These are phyloP conservation scores for Adela reaumurella DNA, from an alignment of 2,888 invertebrate genomes.

Conservation along the genomic window DNA sequence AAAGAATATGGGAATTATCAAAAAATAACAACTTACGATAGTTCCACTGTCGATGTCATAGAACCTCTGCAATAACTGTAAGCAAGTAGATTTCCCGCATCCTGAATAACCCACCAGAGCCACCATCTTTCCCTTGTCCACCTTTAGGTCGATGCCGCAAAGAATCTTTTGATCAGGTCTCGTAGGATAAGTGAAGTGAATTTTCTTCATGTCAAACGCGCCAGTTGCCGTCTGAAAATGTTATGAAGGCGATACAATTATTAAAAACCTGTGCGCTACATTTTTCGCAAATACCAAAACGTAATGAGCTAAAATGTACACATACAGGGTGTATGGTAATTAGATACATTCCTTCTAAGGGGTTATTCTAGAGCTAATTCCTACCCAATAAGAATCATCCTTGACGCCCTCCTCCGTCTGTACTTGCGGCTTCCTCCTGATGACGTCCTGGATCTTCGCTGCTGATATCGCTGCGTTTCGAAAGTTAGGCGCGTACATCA, in stretches of 20 bases:
- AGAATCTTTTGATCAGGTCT: constrained; percentile 63
- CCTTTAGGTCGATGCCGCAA: constrained; percentile 55
- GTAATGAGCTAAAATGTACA: too few species aligned
- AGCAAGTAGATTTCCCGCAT: constrained; percentile 67
- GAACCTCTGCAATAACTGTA: constrained; percentile 64
- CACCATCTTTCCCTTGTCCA: constrained; percentile 60
- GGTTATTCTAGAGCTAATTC: too few species aligned
- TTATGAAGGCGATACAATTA: too few species aligned
- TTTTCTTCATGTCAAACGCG: constrained; percentile 55
- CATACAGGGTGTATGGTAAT: too few species aligned
- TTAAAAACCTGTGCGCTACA: too few species aligned
- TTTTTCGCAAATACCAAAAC: too few species aligned
- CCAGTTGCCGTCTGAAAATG: constrained; percentile 51
- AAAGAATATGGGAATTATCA: too few species aligned
- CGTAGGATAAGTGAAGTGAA: constrained; percentile 69
- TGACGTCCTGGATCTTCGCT: constrained; percentile 57
- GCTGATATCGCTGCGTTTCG: constrained; percentile 68
- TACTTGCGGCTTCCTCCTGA: constrained; percentile 45
- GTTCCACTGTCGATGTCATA: constrained; percentile 61
- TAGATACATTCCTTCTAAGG: too few species aligned
- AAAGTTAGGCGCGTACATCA: constrained; percentile 74
- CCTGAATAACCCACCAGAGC: constrained; percentile 62
- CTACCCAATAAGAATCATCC: constrained; percentile 11
- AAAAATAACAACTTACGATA: constrained; percentile 27
- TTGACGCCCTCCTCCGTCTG: constrained; percentile 2